Evolutionary conservation across 1,140 invertebrate species (phyloP), one percentile per base, ranked within the genome.

Genomic region (Sesamia nonagrioides): DNA sequence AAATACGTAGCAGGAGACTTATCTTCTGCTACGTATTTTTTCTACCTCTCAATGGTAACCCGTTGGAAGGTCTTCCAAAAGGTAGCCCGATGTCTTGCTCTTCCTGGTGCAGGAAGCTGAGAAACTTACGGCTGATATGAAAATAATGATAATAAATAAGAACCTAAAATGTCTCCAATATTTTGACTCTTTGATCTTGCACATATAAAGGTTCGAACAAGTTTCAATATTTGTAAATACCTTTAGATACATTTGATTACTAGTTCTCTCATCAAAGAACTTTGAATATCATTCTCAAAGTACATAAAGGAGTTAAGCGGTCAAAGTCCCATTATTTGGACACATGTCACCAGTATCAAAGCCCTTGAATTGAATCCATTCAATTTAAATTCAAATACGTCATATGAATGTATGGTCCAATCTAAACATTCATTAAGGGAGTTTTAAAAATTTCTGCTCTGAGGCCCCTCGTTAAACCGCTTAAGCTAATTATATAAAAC

Each of bases 391-490:
- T 93, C 89, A 92, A 92, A 94, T 91, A 91, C 81, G 85, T 84
- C 78, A 73, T 79, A 91, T 87, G 85, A 89, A 91, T 88, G 88
- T 89, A 91, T 85, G 84, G 45, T 90, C 89, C 88, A 92, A 92
- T 92, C 90, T 87, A 94, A 94, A 94, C 91, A 93, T 93, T 94
- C 89, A 92, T 92, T 94, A 92, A 52, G 83, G 78, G 86, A 87
- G 89, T 90, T 91, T 92, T 83, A 86, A 90, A 92, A 91, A 90
- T 84, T 84, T 87, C 87, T 83, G 80, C 82, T 86, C 79, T 76
- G 78, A 83, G 76, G 81, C 85, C 90, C 88, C 86, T 86, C 78
- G 79, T 89, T 89, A 91, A 92, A 90, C 85, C 86, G 89, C 89
- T 92, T 93, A 89, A 89, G 88, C 89, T 94, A 94, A 94, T 94